phyloP scores from a whole-genome alignment of 2,888 invertebrate species.

The Pharmacophagus antenor region DNA sequence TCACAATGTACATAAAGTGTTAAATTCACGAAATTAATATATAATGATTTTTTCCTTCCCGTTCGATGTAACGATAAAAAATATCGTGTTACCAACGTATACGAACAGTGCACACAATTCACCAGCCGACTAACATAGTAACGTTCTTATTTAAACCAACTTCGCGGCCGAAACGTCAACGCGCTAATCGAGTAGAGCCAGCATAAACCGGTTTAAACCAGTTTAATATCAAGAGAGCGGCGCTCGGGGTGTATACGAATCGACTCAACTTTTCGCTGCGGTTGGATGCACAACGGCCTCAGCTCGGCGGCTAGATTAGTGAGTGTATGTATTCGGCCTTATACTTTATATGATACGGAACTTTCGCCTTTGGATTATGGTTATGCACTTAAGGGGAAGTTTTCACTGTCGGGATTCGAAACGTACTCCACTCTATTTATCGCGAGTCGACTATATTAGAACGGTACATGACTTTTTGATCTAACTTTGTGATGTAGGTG shows the following conservation, averaged over 20 bases:
- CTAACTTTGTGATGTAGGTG: too few relatives aligned
- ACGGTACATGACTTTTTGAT: too few relatives aligned
- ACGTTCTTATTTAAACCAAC: conserved; percentile 58
- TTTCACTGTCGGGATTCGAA: background rate
- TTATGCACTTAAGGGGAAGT: background rate
- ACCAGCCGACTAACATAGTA: conserved; percentile 10
- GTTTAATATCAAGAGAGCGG: conserved; percentile 71
- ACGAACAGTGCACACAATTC: conserved; percentile 1
- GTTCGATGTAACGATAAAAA: too few relatives aligned
- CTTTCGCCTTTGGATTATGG: background rate
- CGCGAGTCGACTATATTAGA: too few relatives aligned
- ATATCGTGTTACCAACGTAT: too few relatives aligned
- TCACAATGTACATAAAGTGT: too few relatives aligned
- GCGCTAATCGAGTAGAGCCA: conserved; percentile 77
- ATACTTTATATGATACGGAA: background rate
- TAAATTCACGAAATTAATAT: background rate
- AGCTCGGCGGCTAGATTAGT: conserved; percentile 50
- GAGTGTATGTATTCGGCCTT: conserved; percentile 5
- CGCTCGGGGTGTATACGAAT: conserved; percentile 36
- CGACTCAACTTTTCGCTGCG: conserved; percentile 58
- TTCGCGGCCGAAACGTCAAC: conserved; percentile 56
- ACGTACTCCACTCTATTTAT: background rate
- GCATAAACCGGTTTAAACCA: conserved; percentile 71
- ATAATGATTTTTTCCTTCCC: too few relatives aligned
- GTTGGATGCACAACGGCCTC: conserved; percentile 49